Base-by-base conservation (phyloP, 2,113 vertebrate genomes). In the Alces alces region DNA sequence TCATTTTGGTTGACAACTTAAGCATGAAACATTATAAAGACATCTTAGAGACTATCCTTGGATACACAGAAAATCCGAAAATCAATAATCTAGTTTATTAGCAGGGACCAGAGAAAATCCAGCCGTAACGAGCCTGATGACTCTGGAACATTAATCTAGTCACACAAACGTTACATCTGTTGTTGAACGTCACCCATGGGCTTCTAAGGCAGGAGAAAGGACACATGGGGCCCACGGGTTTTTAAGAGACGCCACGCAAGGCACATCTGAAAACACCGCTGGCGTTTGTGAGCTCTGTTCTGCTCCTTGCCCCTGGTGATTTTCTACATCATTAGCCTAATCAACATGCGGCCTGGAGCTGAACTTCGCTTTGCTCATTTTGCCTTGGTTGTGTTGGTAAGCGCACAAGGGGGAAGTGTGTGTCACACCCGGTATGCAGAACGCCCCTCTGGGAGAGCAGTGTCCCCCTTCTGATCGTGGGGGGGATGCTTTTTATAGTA, bases 81-180 rank as follows among this genome's bases (percentile, higher is more conserved):
- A 99, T 99, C 99, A 99, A 99, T 99, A 99, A 98, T 98, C 99
- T 97, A 97, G 98, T 98, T 99, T 98, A 99, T 99, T 98, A 99
- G 98, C 97, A 98, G 94, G 98, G 98, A 98, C 98, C 97, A 97
- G 86, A 98, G 98, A 98, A 99, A 99, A 99, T 98, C 98, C 98
- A 99, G 98, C 97, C 98, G 98, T 90, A 86, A 96, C 89, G 97
- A 95, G 97, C 57, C 61, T 85, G 97, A 98, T 98, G 98, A 98
- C 98, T 97, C 85, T 15, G 55, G 52, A 91, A 98, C 96, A 97
- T 96, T 95, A 98, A 98, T 98, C 98, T 97, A 98, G 97, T 97
- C 98, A 98, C 98, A 97, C 96, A 97, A 98, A 98, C 96, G 96
- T 98, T 98, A 98, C 99, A 98, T 98, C 98, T 98, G 97, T 96